Conservation (phyloP, 2,888 invertebrate genomes). For the Bruchidius siliquastri region DNA sequence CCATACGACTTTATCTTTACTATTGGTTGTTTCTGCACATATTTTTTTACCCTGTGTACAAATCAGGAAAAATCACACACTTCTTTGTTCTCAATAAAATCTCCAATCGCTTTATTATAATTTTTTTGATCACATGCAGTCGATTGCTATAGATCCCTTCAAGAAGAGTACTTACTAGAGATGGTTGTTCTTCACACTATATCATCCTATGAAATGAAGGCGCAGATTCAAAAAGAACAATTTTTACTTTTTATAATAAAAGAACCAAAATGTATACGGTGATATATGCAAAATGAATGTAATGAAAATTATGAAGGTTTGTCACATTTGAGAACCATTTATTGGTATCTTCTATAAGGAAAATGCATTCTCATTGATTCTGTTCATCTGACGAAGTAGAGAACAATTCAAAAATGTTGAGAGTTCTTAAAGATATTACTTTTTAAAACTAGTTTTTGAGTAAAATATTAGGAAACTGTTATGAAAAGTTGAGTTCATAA, state of each 20-base stretch:
- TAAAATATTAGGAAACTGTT: too few species aligned
- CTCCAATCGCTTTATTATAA: not conserved
- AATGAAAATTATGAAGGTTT: not conserved
- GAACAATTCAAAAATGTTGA: too few species aligned
- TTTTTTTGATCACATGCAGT: slow-evolving; percentile 1
- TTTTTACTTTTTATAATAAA: slow-evolving; percentile 56
- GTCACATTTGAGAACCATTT: not conserved
- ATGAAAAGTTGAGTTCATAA: too few species aligned
- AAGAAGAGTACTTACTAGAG: slow-evolving; percentile 42
- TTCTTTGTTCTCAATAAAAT: not conserved
- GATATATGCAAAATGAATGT: not conserved
- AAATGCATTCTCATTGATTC: too few species aligned
- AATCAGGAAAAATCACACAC: not conserved
- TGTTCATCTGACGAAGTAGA: too few species aligned
- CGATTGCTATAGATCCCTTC: slow-evolving; percentile 3
- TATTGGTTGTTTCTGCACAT: not conserved
- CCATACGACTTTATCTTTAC: not conserved
- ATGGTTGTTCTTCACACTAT: slow-evolving; percentile 46
- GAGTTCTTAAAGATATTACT: too few species aligned
- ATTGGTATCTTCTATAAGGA: too few species aligned
- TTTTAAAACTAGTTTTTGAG: too few species aligned
- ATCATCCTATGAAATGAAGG: slow-evolving; percentile 69
- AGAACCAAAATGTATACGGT: slow-evolving; percentile 29
- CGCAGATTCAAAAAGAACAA: slow-evolving; percentile 71
- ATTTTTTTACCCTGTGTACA: not conserved